Evolutionary conservation across 2,888 invertebrate genomes (phyloP).

Genomic region (Trachelus stipa): DNA sequence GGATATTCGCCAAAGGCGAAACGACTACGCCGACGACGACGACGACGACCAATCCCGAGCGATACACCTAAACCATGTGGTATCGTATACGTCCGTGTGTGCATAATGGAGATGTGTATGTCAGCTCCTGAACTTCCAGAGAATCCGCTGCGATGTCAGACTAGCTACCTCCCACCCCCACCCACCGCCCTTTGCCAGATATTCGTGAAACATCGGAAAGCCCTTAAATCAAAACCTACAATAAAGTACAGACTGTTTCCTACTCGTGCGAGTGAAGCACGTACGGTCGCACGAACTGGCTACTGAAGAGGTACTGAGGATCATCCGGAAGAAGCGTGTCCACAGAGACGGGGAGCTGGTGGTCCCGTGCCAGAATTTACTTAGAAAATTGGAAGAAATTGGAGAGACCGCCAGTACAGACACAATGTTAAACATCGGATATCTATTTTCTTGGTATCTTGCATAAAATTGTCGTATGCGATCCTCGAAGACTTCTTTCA

Average conservation of each 20-base stretch:
- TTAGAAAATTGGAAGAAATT: slow-evolving; percentile 6
- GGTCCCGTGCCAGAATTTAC: slow-evolving; percentile 2
- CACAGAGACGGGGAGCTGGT: not conserved
- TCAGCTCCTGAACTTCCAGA: not conserved
- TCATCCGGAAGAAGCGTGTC: too few relatives aligned
- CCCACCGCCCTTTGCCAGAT: not conserved
- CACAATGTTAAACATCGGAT: not conserved
- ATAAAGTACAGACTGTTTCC: slow-evolving; percentile 22
- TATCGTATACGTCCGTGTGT: too few relatives aligned
- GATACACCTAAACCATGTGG: too few relatives aligned
- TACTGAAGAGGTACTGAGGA: too few relatives aligned
- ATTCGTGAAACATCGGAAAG: slow-evolving; percentile 15
- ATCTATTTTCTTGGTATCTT: slow-evolving; percentile 10
- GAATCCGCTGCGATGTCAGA: not conserved
- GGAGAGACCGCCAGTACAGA: not conserved
- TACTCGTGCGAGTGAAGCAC: not conserved
- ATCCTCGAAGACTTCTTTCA: slow-evolving; percentile 10
- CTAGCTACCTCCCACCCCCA: not conserved
- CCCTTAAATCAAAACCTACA: slow-evolving; percentile 32
- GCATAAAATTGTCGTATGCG: slow-evolving; percentile 33
- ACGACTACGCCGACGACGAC: slow-evolving; percentile 10
- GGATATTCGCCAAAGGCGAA: slow-evolving; percentile 34
- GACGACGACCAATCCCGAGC: too few relatives aligned
- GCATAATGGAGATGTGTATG: too few relatives aligned
- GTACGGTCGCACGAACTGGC: too few relatives aligned